Conservation (phyloP, 2,797 vertebrate species). For the Heteromormyrus szaboi region DNA sequence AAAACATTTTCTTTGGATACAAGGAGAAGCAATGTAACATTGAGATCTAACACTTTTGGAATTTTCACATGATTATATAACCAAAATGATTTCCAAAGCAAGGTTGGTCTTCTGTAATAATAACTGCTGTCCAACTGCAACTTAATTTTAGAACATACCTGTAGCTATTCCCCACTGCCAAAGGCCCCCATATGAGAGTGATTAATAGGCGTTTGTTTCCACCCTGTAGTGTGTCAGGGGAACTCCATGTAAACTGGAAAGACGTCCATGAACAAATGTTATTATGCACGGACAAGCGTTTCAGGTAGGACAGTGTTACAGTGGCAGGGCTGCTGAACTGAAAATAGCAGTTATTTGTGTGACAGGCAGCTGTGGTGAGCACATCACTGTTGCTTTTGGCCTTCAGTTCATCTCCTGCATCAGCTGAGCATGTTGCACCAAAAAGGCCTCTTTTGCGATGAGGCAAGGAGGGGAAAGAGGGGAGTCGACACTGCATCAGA, state of each 20-base stretch:
- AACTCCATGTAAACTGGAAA: not conserved
- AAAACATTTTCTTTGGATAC: constrained; percentile 15
- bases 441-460: not conserved
- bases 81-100: not conserved
- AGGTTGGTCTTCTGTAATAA: not conserved
- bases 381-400: not conserved
- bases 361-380: constrained; percentile 6
- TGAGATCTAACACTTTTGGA: not conserved
- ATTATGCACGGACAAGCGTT: not conserved
- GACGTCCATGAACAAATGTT: not conserved
- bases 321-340: not conserved
- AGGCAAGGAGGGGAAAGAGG: not conserved
- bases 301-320: not conserved
- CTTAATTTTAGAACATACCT: not conserved
- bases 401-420: not conserved
- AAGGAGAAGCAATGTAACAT: constrained; percentile 3
- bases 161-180: not conserved
- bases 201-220: not conserved
- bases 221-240: not conserved
- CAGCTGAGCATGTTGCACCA: not conserved
- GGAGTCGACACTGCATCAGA: not conserved
- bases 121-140: not conserved
- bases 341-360: constrained; percentile 8
- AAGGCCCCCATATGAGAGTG: not conserved
- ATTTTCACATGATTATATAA: constrained; percentile 4